Base-by-base conservation (phyloP, 2,888 invertebrate species). In the Horisme vitalbata region DNA sequence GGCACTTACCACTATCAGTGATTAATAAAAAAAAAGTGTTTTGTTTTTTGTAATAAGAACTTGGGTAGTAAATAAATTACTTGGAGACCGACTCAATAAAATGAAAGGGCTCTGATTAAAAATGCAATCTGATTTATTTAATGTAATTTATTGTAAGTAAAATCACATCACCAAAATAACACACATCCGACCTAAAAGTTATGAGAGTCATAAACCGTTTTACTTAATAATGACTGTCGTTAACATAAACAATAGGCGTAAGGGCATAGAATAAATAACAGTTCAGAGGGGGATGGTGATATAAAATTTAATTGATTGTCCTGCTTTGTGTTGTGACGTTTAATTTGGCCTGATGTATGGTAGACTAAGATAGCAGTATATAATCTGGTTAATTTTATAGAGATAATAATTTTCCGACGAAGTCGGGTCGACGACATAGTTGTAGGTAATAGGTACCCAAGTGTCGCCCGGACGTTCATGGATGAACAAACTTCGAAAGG, bases 221-320 rank as follows among this genome's bases (percentile, higher is more conserved):
- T 61, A 59, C 62, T 61, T 67, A 52, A 63, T 71, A 71, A 69
- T 67, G 66, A 50, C 57, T 43, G 54, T 63, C 69, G 65, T 71
- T 71, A 71, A 58, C 65, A 63, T 61, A 63, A 62, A 68, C 68
- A 69, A 68, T 63, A 57, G 61, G 43, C 27, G 41, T 35, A 34
- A 34, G 41, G 36, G 36, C 36, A 43, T 21, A 43, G 28, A 39
- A 24, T 23, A 35, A 15, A 8, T 27, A 27, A 27, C 20, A 20
- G 23, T 31, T 30, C 15, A 8, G 8, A 45, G 43, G 43, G 32
- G 33, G 41, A 33, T 28, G 28, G 45, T 60, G 61, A 63, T 57
- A 63, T 67, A 63, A 65, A 66, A 65, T 68, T 62, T 63, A 70
- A 74, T 70, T 71, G 71, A 74, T 71, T 68, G 69, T 67, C 61